A percentile compares a stretch with the other conserved stretches of the same genome.
Conservation (phyloP, 2,888 invertebrate genomes). For the Mesorhabditis spiculigera region DNA sequence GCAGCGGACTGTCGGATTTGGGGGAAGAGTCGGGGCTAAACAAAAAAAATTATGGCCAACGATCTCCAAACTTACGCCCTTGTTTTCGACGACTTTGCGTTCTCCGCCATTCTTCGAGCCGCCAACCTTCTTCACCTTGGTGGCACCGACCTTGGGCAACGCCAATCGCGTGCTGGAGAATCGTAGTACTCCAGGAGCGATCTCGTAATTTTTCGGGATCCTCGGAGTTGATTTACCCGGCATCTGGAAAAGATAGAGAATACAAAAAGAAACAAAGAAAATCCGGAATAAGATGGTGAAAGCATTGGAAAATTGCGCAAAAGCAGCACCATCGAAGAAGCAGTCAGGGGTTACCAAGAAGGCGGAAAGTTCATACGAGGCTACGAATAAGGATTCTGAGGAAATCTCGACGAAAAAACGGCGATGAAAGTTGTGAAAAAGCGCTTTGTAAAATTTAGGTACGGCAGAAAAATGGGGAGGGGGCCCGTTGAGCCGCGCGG, state of each 20-base stretch:
- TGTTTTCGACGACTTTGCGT: slow-evolving; percentile 75
- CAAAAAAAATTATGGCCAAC: background rate
- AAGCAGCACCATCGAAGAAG: too few relatives aligned
- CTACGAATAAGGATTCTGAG: too few relatives aligned
- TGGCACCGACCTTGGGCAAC: slow-evolving; percentile 60
- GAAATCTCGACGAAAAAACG: too few relatives aligned
- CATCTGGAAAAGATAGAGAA: background rate
- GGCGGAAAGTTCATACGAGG: too few relatives aligned
- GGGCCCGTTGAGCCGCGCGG: too few relatives aligned
- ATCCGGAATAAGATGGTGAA: too few relatives aligned
- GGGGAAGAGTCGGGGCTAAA: slow-evolving; percentile 11
- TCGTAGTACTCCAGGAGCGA: slow-evolving; percentile 80
- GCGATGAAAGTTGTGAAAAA: too few relatives aligned
- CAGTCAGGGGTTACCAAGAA: too few relatives aligned
- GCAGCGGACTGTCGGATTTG: slow-evolving; percentile 6
- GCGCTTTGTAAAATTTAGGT: too few relatives aligned
- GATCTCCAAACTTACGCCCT: slow-evolving; percentile 48
- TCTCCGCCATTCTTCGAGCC: slow-evolving; percentile 94
- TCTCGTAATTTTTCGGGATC: slow-evolving; percentile 76
- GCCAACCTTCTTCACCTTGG: slow-evolving; percentile 78
- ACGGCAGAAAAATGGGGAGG: too few relatives aligned
- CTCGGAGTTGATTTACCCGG: slow-evolving; percentile 54
- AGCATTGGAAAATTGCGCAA: too few relatives aligned
- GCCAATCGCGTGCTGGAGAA: slow-evolving; percentile 79
- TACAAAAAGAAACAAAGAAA: too few relatives aligned